Percentiles rank a stretch among this genome's conserved stretches.
Conservation (phyloP, 2,797 vertebrate genomes). For the Glyptemys insculpta region DNA sequence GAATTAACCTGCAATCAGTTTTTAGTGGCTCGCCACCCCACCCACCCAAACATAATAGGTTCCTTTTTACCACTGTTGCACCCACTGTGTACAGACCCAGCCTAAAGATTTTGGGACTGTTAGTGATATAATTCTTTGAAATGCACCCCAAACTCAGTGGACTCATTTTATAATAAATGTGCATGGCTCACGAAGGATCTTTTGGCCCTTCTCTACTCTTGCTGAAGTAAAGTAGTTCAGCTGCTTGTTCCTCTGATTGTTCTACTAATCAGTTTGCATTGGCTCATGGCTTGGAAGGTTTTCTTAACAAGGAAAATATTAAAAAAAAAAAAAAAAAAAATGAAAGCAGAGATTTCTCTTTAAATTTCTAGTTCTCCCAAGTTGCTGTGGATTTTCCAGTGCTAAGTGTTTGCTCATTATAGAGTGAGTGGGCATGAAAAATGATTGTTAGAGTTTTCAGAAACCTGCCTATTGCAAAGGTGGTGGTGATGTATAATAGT, state of each 20-base stretch:
- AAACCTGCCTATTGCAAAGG: neutral
- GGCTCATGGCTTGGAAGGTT: neutral
- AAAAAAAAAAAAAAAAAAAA: neutral
- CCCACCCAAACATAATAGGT: rapidly evolving
- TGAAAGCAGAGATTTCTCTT: neutral
- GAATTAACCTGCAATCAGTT: neutral
- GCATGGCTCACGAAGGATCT: neutral
- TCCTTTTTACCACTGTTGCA: neutral
- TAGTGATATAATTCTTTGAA: neutral
- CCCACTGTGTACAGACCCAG: neutral
- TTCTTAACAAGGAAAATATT: neutral
- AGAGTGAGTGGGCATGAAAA: neutral
- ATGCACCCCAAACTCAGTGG: neutral
- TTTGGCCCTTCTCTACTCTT: neutral
- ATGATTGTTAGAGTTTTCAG: neutral
- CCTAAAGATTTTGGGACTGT: neutral
- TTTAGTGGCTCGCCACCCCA: neutral
- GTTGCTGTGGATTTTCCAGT: neutral
- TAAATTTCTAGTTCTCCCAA: neutral
- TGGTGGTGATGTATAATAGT: neutral
- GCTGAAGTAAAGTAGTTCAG: neutral
- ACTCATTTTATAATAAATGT: neutral
- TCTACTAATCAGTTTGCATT: neutral
- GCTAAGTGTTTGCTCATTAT: rapidly evolving
- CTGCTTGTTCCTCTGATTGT: neutral